Percentiles rank a stretch among this genome's conserved stretches.
Conservation (phyloP, 2,888 invertebrate genomes). For the Nomada hirtipes region DNA sequence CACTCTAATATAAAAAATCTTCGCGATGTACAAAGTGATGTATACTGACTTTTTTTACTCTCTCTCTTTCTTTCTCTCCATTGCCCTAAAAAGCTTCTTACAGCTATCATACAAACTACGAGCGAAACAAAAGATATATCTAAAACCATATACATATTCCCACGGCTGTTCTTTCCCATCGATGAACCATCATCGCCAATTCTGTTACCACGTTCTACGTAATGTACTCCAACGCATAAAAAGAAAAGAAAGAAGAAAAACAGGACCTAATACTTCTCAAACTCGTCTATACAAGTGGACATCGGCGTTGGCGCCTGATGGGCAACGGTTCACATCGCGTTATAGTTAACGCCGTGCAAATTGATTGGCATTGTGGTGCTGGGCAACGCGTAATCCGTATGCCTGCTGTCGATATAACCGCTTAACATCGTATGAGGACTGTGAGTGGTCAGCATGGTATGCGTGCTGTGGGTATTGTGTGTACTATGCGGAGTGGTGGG, state of each 20-base stretch:
- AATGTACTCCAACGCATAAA: no score
- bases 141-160: conserved; percentile 13
- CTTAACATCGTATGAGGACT: conserved; percentile 88
- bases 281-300: conserved; percentile 69
- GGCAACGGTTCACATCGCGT: conserved; percentile 88
- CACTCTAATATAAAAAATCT: conserved; percentile 44
- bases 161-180: background rate
- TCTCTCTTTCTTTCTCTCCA: conserved; percentile 8
- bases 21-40: conserved; percentile 41
- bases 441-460: conserved; percentile 87
- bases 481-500: conserved; percentile 76
- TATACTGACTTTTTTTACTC: conserved; percentile 14
- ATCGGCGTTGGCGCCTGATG: conserved; percentile 2
- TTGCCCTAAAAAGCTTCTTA: conserved; percentile 27
- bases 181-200: background rate
- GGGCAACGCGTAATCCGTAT: conserved; percentile 88
- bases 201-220: background rate
- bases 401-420: conserved; percentile 89
- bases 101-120: conserved; percentile 32
- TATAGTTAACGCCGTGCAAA: conserved; percentile 91
- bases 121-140: conserved; percentile 25
- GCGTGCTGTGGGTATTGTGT: conserved; percentile 79
- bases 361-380: conserved; percentile 89
- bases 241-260: background rate
- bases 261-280: conserved; percentile 57